Percentiles rank a stretch among this genome's conserved stretches.
Conservation (phyloP, 2,113 vertebrate genomes). For the Rhinolophus ferrumequinum region DNA sequence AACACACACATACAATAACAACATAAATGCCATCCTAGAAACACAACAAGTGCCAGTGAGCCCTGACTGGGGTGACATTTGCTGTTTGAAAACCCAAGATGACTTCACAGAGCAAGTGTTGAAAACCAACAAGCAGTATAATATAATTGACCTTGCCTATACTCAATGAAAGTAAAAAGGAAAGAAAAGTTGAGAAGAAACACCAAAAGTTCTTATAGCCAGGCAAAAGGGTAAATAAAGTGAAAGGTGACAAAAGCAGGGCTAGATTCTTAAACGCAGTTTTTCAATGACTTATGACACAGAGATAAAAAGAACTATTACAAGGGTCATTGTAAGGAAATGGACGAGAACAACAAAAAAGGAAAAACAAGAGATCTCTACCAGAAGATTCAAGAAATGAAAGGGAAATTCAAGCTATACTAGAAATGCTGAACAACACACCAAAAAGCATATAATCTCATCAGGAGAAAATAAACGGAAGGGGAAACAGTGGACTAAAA, state of each 20-base stretch:
- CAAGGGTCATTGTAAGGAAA: neutral
- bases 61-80: neutral
- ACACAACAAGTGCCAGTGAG: neutral
- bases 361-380: neutral
- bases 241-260: neutral
- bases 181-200: neutral
- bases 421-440: neutral
- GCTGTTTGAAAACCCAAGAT: neutral
- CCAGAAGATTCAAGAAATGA: neutral
- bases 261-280: neutral
- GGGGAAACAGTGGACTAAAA: neutral
- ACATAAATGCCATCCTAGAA: neutral
- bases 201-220: neutral
- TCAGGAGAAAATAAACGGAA: neutral
- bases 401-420: neutral
- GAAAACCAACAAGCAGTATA: neutral
- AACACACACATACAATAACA: neutral
- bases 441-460: neutral
- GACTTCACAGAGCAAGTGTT: neutral
- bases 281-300: neutral
- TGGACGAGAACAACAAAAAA: neutral
- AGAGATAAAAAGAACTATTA: neutral
- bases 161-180: conserved; percentile 68
- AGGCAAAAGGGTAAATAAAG: neutral
- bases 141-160: conserved; percentile 52